Base-by-base conservation (phyloP, 2,888 invertebrate species). In the Himalopsyche japonica region DNA sequence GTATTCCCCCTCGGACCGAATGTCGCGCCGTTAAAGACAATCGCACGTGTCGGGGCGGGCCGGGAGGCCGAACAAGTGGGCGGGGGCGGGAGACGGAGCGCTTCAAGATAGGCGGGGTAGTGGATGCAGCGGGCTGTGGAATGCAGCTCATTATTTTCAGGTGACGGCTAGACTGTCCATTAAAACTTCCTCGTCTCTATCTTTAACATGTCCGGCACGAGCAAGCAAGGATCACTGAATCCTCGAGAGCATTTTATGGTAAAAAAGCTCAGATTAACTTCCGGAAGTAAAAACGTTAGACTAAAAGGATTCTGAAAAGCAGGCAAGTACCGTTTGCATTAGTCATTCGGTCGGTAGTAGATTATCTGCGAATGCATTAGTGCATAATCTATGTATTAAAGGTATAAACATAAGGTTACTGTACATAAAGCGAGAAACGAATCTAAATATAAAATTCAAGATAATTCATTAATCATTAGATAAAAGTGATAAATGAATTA, bases 81-180 rank as follows among this genome's bases (percentile, higher is more conserved):
- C 77, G 77, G 77, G 43, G 77, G 77, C 37, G 77, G 77, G 24
- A 64, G 81, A 64, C 34, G n/a, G 64, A 34, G 64, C 18, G 34
- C 81, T 30, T 81, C 64, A 24, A 34, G 81, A 15, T 81, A 34
- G 81, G 81, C 81, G 77, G 77, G 34, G 37, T 37, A 77, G 43
- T n/a, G 76, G 34, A 64, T 81, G 81, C 37, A 30, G 70, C 49
- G 82, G 37, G 43, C 24, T 34, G 27, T 64, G 43, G 37, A n/a
- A 79, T 79, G 83, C 81, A 85, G 70, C 86, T 86, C 84, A 85
- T 86, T 86, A 84, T 84, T 86, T 85, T 83, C 83, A 84, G 82
- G 84, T 84, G 83, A 82, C 82, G 84, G 79, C 83, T 83, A 85
- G 86, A 83, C 86, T 83, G 86, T 84, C 86, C 86, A 86, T 86